Percentiles rank a stretch among this genome's conserved stretches.
These are phyloP conservation scores for Eilema depressum DNA, from an alignment of 2,888 invertebrate genomes.

Conservation along the genomic window DNA sequence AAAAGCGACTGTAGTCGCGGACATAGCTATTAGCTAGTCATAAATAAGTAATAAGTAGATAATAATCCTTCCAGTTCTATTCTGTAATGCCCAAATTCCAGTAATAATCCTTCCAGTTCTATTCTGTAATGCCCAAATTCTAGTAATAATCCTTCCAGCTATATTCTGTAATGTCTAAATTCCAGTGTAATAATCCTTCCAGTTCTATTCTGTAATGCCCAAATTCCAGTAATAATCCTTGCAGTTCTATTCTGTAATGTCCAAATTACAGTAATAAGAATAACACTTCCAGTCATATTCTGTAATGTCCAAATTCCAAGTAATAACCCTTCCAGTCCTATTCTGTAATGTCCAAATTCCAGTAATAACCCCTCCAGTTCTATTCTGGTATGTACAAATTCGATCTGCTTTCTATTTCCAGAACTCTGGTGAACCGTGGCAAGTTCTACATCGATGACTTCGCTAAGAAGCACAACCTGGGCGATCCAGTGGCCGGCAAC, in stretches of 20 bases:
- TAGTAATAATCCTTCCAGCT: not conserved
- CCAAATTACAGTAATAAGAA: too few species aligned
- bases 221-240: too few species aligned
- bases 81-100: too few species aligned
- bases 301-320: not conserved
- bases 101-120: not conserved
- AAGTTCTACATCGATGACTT: constrained; percentile 3
- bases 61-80: too few species aligned
- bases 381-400: not conserved
- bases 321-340: not conserved
- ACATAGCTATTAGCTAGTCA: too few species aligned
- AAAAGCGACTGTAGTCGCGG: too few species aligned
- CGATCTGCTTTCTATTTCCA: not conserved
- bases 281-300: not conserved
- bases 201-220: too few species aligned
- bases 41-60: too few species aligned
- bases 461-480: constrained; percentile 12
- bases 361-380: not conserved
- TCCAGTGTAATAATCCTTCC: too few species aligned
- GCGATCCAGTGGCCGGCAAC: constrained; percentile 54
- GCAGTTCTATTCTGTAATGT: too few species aligned
- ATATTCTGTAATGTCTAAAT: not conserved
- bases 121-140: not conserved
- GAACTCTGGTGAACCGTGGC: not conserved
- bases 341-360: not conserved